Conservation (phyloP, 2,113 vertebrate genomes). For the Phycodurus eques region DNA sequence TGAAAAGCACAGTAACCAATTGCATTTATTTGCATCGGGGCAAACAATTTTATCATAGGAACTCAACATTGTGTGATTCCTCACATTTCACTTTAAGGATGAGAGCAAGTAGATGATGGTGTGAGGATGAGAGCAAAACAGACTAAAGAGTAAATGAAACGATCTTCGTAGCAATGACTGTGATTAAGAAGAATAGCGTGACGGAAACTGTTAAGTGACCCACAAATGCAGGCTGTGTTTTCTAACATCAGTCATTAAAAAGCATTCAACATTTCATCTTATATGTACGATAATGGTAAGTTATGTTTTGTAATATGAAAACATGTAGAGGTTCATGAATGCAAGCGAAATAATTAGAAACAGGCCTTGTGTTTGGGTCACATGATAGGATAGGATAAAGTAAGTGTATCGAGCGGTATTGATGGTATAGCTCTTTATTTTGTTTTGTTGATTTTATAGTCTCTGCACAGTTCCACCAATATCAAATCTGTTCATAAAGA, state of each 20-base stretch:
- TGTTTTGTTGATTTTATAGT: conserved; percentile 46
- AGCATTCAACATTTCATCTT: background rate
- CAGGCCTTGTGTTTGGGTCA: conserved; percentile 39
- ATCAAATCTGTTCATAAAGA: conserved; percentile 23
- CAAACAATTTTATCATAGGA: conserved; percentile 23
- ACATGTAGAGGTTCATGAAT: background rate
- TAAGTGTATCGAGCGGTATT: conserved; percentile 42
- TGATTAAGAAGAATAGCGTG: conserved; percentile 15
- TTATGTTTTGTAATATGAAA: background rate
- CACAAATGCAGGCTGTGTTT: conserved; percentile 17
- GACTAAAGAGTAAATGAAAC: conserved; percentile 57
- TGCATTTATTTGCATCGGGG: background rate
- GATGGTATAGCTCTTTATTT: conserved; percentile 59
- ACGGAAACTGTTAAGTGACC: conserved; percentile 45
- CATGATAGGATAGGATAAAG: conserved; percentile 37
- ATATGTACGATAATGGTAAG: background rate
- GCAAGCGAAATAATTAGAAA: background rate
- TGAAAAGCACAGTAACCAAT: conserved; percentile 16
- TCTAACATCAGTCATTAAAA: background rate
- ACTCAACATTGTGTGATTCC: conserved; percentile 17
- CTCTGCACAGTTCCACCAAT: conserved; percentile 23
- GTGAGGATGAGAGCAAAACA: conserved; percentile 52
- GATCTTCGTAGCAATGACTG: background rate
- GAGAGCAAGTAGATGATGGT: conserved; percentile 59
- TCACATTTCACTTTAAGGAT: conserved; percentile 25